Percentiles rank a stretch among this genome's conserved stretches.
Evolutionary conservation across 2,888 invertebrate genomes (phyloP).

Genomic region (Charanyca ferruginea): DNA sequence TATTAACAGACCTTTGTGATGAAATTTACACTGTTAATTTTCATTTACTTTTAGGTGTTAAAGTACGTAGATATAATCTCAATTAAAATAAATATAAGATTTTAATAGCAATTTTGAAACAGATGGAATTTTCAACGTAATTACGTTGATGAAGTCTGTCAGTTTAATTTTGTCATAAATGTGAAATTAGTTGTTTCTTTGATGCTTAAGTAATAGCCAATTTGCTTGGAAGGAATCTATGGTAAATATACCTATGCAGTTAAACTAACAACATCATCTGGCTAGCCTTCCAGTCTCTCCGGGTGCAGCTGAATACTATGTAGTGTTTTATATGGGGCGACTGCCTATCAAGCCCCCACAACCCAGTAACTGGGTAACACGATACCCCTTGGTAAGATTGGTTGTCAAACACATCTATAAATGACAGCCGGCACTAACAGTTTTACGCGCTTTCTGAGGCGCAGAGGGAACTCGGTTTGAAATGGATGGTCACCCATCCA

Average conservation of each 20-base stretch:
- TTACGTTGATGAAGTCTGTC: conserved; percentile 12
- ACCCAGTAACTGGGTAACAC: too few relatives aligned
- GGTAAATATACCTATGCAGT: neutral
- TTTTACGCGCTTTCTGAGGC: too few relatives aligned
- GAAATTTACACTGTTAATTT: conserved; percentile 56
- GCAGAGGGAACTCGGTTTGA: too few relatives aligned
- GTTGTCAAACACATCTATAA: too few relatives aligned
- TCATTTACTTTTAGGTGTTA: conserved; percentile 57
- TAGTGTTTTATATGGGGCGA: too few relatives aligned
- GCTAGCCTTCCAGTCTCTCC: too few relatives aligned
- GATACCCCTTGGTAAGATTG: too few relatives aligned
- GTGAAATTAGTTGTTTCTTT: neutral
- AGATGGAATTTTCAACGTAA: conserved; percentile 31
- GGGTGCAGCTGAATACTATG: too few relatives aligned
- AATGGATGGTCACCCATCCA: too few relatives aligned
- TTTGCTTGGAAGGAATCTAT: neutral
- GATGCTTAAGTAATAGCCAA: neutral
- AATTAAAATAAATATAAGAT: conserved; percentile 29
- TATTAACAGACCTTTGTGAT: conserved; percentile 60
- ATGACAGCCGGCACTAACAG: too few relatives aligned
- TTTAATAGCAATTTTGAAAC: conserved; percentile 6
- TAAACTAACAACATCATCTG: too few relatives aligned
- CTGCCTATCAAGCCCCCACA: too few relatives aligned
- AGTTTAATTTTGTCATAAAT: conserved; percentile 22
- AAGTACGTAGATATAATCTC: conserved; percentile 10